A percentile compares a stretch with the other conserved stretches of the same genome.
phyloP scores from a whole-genome alignment of 2,113 vertebrate species.

The Irena cyanogastra region DNA sequence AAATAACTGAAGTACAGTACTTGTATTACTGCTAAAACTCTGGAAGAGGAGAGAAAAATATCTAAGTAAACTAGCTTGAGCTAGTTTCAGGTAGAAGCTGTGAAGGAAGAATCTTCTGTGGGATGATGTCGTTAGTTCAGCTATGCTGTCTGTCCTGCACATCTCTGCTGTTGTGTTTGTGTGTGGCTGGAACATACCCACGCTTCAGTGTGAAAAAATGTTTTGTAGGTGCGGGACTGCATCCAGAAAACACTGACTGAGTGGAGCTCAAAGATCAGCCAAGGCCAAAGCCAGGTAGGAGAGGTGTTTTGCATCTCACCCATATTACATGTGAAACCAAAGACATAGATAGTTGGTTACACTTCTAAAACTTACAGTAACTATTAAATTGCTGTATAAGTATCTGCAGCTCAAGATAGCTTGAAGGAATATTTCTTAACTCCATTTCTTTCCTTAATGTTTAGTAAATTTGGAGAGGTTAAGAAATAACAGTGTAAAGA shows the following conservation, averaged over 20 bases:
- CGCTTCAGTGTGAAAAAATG: neutral
- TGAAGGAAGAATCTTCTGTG: neutral
- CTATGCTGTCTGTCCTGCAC: neutral
- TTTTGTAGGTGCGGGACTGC: conserved; percentile 91
- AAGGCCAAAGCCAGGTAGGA: conserved; percentile 72
- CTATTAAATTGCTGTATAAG: neutral
- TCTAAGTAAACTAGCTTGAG: neutral
- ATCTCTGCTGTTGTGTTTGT: neutral
- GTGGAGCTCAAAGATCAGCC: conserved; percentile 80
- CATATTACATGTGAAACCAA: neutral
- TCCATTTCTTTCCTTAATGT: neutral
- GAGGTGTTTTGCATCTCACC: neutral
- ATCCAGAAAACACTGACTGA: conserved; percentile 90
- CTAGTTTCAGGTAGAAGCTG: neutral
- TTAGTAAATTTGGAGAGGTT: neutral
- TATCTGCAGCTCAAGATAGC: neutral
- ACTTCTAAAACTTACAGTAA: neutral
- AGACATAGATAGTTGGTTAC: neutral
- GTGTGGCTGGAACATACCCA: neutral
- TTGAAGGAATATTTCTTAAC: neutral
- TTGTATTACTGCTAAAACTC: neutral
- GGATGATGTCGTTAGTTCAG: neutral
- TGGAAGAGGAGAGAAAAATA: neutral
- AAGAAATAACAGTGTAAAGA: neutral
- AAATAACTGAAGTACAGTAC: neutral